Percentiles rank a stretch among this genome's conserved stretches.
phyloP scores from a whole-genome alignment of 2,888 invertebrate genomes.

The Scaptomyza reducta region DNA sequence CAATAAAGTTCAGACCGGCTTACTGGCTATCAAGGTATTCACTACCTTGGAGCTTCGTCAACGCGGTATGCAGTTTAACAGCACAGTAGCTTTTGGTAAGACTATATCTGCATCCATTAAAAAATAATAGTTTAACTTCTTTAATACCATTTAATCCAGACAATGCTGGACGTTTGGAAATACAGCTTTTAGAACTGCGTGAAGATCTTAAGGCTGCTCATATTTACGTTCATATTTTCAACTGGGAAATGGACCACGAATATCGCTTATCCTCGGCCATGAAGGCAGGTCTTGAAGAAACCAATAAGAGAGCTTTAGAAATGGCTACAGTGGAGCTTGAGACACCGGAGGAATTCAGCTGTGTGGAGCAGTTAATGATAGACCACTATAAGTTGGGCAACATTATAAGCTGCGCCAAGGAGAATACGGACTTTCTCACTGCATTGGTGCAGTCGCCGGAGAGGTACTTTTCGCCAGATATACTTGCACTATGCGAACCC shows the following conservation, averaged over 20 bases:
- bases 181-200: slow-evolving; percentile 49
- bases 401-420: slow-evolving; percentile 33
- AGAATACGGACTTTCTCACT: slow-evolving; percentile 51
- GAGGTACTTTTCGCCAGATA: slow-evolving; percentile 53
- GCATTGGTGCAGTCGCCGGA: slow-evolving; percentile 53
- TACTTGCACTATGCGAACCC: slow-evolving; percentile 45
- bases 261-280: slow-evolving; percentile 63
- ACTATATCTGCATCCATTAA: not conserved
- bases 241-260: slow-evolving; percentile 76
- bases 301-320: slow-evolving; percentile 32
- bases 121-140: not conserved
- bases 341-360: slow-evolving; percentile 1
- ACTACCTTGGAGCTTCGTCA: slow-evolving; percentile 67
- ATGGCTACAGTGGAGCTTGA: slow-evolving; percentile 11
- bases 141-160: slow-evolving; percentile 34
- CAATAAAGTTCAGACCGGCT: slow-evolving; percentile 13
- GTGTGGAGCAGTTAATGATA: slow-evolving; percentile 42
- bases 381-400: slow-evolving; percentile 34
- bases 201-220: slow-evolving; percentile 71
- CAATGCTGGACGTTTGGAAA: slow-evolving; percentile 58
- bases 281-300: slow-evolving; percentile 34
- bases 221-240: slow-evolving; percentile 65
- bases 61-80: slow-evolving; percentile 55
- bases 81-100: slow-evolving; percentile 49
- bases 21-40: slow-evolving; percentile 39